Base-by-base conservation (phyloP, 2,797 vertebrate species). In the Sciurus vulgaris region DNA sequence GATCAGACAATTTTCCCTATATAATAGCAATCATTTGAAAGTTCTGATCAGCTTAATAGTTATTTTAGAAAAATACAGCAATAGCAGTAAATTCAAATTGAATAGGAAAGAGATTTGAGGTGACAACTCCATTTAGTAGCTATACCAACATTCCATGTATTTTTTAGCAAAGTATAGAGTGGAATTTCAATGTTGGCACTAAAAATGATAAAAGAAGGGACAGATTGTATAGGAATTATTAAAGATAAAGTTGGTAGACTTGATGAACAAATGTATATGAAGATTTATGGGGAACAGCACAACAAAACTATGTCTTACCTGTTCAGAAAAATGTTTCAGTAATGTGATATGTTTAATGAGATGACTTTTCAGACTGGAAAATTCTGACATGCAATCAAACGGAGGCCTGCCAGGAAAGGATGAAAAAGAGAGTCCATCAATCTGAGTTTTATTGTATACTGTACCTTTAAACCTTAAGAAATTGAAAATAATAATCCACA, bases 331-430 rank as follows among this genome's bases (percentile, higher is more conserved):
- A 98, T 99, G 99, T 92, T 99, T 99, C 97, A 99, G 98, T 98
- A 99, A 99, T 98, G 99, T 98, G 98, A 99, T 99, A 98, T 99
- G 98, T 98, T 99, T 99, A 98, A 99, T 99, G 92, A 99, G 99
- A 98, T 99, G 99, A 98, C 99, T 99, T 99, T 99, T 99, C 98
- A 99, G 98, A 98, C 99, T 98, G 33, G 99, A 99, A 97, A 99
- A 99, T 98, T 99, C 99, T 82, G 99, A 99, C 98, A 99, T 99
- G 10, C 99, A 99, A 98, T 99, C 99, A 97, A 99, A 99, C 0
- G 99, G 99, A 98, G 99, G 99, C 98, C 99, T 99, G 98, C 44
- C 97, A 94, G 33, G 98, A 87, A 97, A 92, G 56, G 91, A 97
- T 59, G 81, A 86, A 2, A 91, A 78, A 85, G n/a, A 97, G 67